phyloP scores from a whole-genome alignment of 2,113 vertebrate genomes.

The Elachura formosa region DNA sequence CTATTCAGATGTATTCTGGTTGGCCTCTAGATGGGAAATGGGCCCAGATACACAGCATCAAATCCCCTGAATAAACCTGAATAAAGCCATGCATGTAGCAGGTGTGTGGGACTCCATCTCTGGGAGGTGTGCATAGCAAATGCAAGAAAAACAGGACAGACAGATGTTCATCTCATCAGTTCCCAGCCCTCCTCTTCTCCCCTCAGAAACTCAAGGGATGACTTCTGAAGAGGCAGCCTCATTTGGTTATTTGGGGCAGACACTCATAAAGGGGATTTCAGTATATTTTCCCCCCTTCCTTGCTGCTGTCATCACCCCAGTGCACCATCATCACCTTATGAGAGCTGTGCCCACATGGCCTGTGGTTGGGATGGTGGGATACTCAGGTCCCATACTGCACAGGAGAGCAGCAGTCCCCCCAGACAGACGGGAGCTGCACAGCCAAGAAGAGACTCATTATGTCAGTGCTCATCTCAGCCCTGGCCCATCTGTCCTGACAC shows the following conservation, averaged over 20 bases:
- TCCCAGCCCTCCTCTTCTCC: not conserved
- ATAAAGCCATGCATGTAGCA: rapidly evolving
- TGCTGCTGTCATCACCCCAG: not conserved
- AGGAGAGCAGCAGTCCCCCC: not conserved
- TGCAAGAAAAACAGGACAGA: not conserved
- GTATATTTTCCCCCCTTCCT: not conserved
- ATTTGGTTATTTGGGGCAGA: not conserved
- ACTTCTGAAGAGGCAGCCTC: not conserved
- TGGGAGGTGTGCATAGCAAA: not conserved
- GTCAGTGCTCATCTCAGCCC: not conserved
- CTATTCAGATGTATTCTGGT: not conserved
- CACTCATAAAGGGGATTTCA: not conserved
- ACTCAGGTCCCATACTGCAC: not conserved
- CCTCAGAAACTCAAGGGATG: not conserved
- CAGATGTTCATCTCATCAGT: not conserved
- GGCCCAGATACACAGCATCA: not conserved
- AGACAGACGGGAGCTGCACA: rapidly evolving
- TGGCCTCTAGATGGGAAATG: not conserved
- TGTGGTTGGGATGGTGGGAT: not conserved
- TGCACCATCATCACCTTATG: not conserved
- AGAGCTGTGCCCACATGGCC: not conserved
- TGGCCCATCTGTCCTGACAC: not conserved
- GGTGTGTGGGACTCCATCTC: not conserved
- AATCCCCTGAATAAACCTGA: not conserved
- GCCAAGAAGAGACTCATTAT: not conserved